Evolutionary conservation across 2,113 vertebrate species (phyloP).

Genomic region (Seriola aureovittata): DNA sequence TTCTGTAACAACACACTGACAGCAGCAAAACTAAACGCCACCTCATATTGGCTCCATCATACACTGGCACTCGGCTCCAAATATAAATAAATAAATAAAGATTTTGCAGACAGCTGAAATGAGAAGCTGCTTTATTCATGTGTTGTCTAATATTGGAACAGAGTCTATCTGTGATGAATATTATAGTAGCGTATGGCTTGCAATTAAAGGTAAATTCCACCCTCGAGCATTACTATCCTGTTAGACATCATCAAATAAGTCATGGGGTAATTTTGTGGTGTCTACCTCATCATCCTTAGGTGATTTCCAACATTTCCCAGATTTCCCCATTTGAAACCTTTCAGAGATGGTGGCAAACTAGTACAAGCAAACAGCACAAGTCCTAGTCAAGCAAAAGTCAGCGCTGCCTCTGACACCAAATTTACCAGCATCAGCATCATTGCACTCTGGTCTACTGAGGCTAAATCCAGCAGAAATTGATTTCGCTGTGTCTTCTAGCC

Average conservation of each 20-base stretch:
- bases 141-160: conserved; percentile 15
- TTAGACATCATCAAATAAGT: not conserved
- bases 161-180: conserved; percentile 11
- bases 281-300: not conserved
- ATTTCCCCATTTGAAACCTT: not conserved
- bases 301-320: not conserved
- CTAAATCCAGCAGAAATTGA: conserved; percentile 19
- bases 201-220: conserved; percentile 24
- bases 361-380: too few relatives aligned
- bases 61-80: not conserved
- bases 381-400: not conserved
- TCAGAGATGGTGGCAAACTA: not conserved
- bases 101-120: conserved; percentile 24
- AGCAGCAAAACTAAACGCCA: conserved; percentile 19
- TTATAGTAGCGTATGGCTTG: not conserved
- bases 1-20: not conserved
- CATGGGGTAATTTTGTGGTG: not conserved
- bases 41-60: conserved; percentile 3
- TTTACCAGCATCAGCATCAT: conserved; percentile 9
- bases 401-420: not conserved
- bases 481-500: not conserved
- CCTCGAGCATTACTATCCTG: not conserved
- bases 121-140: conserved; percentile 24
- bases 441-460: conserved; percentile 1
- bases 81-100: not conserved